Percentiles rank a stretch among this genome's conserved stretches.
Conservation (phyloP, 2,113 vertebrate genomes). For the Crotalus viridis region DNA sequence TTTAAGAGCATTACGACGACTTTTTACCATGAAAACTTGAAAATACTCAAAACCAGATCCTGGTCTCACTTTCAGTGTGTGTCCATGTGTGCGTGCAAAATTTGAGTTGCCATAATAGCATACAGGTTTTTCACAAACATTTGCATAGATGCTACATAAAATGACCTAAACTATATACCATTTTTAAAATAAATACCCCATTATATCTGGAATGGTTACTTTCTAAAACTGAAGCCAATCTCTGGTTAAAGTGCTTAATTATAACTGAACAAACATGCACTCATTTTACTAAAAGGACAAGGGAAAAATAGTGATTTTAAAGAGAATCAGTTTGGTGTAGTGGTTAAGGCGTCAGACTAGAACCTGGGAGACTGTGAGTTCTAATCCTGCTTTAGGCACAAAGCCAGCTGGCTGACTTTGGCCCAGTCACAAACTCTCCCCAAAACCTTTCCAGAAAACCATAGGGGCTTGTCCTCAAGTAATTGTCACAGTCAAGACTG, state of each 20-base stretch:
- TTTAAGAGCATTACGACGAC: not conserved
- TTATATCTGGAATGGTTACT: not conserved
- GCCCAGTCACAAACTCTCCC: not conserved
- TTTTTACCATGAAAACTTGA: not conserved
- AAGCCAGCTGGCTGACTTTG: not conserved
- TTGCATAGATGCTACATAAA: not conserved
- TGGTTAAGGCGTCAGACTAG: not conserved
- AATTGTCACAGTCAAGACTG: not conserved
- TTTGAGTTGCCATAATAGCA: not conserved
- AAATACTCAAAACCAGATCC: not conserved
- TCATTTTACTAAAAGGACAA: not conserved
- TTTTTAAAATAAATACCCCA: not conserved
- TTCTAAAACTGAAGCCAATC: not conserved
- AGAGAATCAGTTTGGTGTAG: not conserved
- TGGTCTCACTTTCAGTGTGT: not conserved
- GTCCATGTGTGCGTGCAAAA: not conserved
- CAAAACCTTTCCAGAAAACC: not conserved
- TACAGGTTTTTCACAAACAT: not conserved
- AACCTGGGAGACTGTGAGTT: not conserved
- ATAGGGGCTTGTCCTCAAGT: not conserved
- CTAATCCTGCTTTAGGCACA: not conserved
- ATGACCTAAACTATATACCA: not conserved
- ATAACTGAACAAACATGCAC: not conserved
- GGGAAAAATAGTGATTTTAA: not conserved
- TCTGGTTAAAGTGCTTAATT: not conserved